phyloP scores from a whole-genome alignment of 2,888 invertebrate species.

The Darwinula stevensoni region DNA sequence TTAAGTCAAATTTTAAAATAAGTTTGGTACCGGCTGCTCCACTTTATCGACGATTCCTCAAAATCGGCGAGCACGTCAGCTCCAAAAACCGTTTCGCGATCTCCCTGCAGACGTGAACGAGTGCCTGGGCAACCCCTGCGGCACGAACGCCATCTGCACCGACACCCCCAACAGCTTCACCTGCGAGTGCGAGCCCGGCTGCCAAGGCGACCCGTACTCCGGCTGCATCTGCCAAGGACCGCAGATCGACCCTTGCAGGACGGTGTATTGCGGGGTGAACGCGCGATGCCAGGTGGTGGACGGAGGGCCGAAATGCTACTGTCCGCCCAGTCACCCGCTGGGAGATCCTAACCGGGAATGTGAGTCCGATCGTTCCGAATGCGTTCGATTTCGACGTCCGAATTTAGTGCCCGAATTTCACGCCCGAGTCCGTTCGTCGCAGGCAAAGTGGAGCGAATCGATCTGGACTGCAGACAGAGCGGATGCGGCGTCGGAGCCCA shows the following conservation, averaged over 20 bases:
- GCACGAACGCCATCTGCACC: constrained; percentile 46
- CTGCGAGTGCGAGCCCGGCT: constrained; percentile 46
- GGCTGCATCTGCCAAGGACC: constrained; percentile 43
- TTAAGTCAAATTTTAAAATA: too few species aligned
- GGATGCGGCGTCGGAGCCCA: constrained; percentile 32
- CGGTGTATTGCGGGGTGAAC: constrained; percentile 46
- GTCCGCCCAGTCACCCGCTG: constrained; percentile 45
- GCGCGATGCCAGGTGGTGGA: constrained; percentile 36
- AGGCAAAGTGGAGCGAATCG: background rate
- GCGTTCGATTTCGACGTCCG: background rate
- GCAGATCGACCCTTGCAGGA: constrained; percentile 37
- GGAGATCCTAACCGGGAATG: constrained; percentile 64
- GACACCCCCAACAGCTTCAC: constrained; percentile 39
- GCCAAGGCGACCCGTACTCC: constrained; percentile 45
- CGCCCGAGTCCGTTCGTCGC: background rate
- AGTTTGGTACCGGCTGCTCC: too few species aligned
- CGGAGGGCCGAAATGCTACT: constrained; percentile 29
- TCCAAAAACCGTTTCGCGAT: too few species aligned
- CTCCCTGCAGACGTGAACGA: constrained; percentile 30
- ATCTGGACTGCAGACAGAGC: background rate
- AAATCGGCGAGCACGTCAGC: too few species aligned
- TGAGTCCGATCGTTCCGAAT: constrained; percentile 20
- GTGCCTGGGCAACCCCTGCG: constrained; percentile 53
- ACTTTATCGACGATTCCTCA: too few species aligned
- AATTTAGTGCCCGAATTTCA: background rate